phyloP scores from a whole-genome alignment of 1,140 invertebrate genomes.

The Drosophila arizonae region DNA sequence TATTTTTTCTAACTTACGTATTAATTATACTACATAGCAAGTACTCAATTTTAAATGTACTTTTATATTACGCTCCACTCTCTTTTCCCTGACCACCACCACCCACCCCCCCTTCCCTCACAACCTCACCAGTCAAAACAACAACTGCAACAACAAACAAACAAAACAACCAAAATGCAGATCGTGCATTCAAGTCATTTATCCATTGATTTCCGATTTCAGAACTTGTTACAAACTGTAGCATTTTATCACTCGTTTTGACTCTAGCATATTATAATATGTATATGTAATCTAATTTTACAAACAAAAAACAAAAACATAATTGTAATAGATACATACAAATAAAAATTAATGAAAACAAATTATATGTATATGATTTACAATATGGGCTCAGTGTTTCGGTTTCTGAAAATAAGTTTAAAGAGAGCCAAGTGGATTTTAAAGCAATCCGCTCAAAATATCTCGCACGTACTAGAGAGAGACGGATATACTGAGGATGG shows the following conservation, averaged over 20 bases:
- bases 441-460: too few relatives aligned
- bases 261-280: slow-evolving; percentile 58
- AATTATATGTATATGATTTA: too few relatives aligned
- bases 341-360: slow-evolving; percentile 37
- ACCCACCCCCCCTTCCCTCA: too few relatives aligned
- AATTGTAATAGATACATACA: slow-evolving; percentile 51
- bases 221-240: slow-evolving; percentile 19
- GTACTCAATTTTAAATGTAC: slow-evolving; percentile 66
- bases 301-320: slow-evolving; percentile 41
- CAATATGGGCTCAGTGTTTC: neutral
- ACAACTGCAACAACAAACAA: neutral
- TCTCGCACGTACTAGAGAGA: too few relatives aligned
- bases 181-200: slow-evolving; percentile 25
- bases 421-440: too few relatives aligned
- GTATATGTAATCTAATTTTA: slow-evolving; percentile 71
- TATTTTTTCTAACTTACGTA: slow-evolving; percentile 68
- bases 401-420: too few relatives aligned
- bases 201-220: slow-evolving; percentile 25
- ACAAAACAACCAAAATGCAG: slow-evolving; percentile 5
- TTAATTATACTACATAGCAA: slow-evolving; percentile 63
- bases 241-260: slow-evolving; percentile 56
- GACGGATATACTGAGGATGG: too few relatives aligned
- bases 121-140: slow-evolving; percentile 41
- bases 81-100: neutral
- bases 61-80: slow-evolving; percentile 38